phyloP scores from a whole-genome alignment of 2,113 vertebrate genomes.

The Phaethon lepturus region DNA sequence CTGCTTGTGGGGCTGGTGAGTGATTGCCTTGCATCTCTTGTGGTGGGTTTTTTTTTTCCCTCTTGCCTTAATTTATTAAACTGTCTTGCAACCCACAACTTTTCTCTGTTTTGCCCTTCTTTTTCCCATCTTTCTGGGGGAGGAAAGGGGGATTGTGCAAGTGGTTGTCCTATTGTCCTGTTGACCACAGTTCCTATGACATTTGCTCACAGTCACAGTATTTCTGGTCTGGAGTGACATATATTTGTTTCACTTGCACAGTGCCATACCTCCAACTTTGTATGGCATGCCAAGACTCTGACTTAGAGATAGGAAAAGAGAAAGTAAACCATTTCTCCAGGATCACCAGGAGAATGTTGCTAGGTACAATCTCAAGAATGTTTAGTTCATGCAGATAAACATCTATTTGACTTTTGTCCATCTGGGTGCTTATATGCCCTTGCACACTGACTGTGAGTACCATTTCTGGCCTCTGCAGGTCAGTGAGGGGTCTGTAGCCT shows the following conservation, averaged over 20 bases:
- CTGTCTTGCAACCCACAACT: accelerated
- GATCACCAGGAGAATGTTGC: background rate
- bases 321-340: background rate
- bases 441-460: background rate
- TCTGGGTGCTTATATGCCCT: background rate
- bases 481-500: background rate
- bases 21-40: background rate
- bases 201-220: background rate
- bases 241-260: background rate
- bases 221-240: background rate
- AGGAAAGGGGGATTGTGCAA: background rate
- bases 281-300: background rate
- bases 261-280: background rate
- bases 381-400: background rate
- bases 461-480: background rate
- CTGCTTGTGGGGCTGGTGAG: background rate
- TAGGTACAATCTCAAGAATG: background rate
- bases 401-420: background rate
- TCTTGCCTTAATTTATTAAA: background rate
- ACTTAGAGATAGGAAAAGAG: background rate
- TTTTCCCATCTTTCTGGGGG: accelerated
- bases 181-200: background rate
- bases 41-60: accelerated
- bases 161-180: background rate
- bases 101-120: background rate